phyloP scores from a whole-genome alignment of 2,113 vertebrate genomes.

The Sprattus sprattus region DNA sequence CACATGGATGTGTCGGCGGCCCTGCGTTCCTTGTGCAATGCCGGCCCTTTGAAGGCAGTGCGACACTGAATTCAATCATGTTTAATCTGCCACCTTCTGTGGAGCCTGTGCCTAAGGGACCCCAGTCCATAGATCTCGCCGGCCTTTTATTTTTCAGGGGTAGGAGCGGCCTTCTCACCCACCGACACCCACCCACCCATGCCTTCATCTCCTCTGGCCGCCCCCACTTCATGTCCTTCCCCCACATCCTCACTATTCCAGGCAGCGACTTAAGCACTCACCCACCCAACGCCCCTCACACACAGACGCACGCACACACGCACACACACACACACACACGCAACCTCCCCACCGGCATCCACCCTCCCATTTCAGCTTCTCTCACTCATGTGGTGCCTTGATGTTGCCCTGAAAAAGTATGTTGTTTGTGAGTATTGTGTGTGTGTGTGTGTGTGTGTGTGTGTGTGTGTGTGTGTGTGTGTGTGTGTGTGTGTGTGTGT shows the following conservation, averaged over 20 bases:
- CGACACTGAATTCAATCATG: slow-evolving; percentile 51
- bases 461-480: neutral
- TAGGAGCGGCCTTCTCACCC: slow-evolving; percentile 18
- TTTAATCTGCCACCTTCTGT: slow-evolving; percentile 50
- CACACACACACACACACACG: neutral
- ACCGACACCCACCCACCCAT: slow-evolving; percentile 23
- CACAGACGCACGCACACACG: neutral
- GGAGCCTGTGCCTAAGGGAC: slow-evolving; percentile 29
- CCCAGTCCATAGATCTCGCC: slow-evolving; percentile 40
- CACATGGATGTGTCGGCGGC: neutral
- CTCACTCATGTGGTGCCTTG: too few species aligned
- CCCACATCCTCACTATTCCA: neutral
- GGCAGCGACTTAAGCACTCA: too few species aligned
- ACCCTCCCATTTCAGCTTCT: too few species aligned
- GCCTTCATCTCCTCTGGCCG: slow-evolving; percentile 38
- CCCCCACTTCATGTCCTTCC: neutral
- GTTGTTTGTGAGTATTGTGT: neutral
- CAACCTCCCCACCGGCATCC: too few species aligned
- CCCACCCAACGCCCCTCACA: too few species aligned
- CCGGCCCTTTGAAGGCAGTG: slow-evolving; percentile 50
- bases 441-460: neutral
- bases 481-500: neutral
- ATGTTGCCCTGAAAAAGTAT: too few species aligned
- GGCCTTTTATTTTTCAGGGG: slow-evolving; percentile 38
- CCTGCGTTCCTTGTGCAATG: slow-evolving; percentile 34